Percentiles rank a stretch among this genome's conserved stretches.
These are phyloP conservation scores for Cephus cinctus DNA, from an alignment of 1,140 invertebrate genomes.

Conservation along the genomic window DNA sequence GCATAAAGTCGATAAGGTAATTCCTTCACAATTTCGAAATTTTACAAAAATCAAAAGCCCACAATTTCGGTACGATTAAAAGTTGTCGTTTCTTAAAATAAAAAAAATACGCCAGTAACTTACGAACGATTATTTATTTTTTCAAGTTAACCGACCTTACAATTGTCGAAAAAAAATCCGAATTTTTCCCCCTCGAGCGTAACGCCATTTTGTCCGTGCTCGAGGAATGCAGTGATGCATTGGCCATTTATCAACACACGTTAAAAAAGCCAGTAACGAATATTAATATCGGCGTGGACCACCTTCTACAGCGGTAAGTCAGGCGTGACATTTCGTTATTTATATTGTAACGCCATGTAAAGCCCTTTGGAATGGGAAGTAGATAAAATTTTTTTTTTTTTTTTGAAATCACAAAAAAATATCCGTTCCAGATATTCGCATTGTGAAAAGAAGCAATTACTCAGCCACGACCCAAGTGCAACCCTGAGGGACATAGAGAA, in stretches of 20 bases:
- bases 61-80: too few relatives aligned
- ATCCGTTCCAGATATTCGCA: not conserved
- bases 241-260: slow-evolving; percentile 43
- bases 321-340: not conserved
- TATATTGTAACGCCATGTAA: slow-evolving; percentile 8
- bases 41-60: too few relatives aligned
- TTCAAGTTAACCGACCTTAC: too few relatives aligned
- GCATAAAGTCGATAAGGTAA: too few relatives aligned
- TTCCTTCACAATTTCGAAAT: too few relatives aligned
- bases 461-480: not conserved
- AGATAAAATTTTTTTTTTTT: slow-evolving; percentile 23
- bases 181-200: slow-evolving; percentile 12
- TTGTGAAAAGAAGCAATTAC: not conserved
- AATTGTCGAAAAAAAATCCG: too few relatives aligned
- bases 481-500: not conserved
- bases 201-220: slow-evolving; percentile 31
- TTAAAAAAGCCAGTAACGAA: slow-evolving; percentile 32
- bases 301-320: slow-evolving; percentile 23
- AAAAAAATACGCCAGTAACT: too few relatives aligned
- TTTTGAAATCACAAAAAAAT: slow-evolving; percentile 4
- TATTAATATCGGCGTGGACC: slow-evolving; percentile 28
- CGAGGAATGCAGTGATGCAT: slow-evolving; percentile 40
- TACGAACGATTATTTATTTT: too few relatives aligned
- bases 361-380: slow-evolving; percentile 4
- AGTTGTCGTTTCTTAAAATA: too few relatives aligned